These are phyloP conservation scores for Lophius americanus DNA, from an alignment of 2,797 vertebrate species.

Conservation along the genomic window DNA sequence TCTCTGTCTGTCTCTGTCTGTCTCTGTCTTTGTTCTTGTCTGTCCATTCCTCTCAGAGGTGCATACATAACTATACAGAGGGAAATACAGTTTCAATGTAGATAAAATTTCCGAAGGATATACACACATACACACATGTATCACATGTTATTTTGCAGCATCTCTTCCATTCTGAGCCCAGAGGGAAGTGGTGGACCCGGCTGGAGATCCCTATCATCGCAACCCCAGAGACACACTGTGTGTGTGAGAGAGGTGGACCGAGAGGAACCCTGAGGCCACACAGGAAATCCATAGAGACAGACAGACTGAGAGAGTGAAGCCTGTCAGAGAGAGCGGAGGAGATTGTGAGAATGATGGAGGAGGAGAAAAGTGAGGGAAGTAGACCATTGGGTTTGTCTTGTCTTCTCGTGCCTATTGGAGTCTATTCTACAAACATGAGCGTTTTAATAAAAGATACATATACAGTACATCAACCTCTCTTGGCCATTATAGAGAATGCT, in stretches of 20 bases:
- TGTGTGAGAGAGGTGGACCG: conserved; percentile 52
- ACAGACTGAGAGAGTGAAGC: conserved; percentile 80
- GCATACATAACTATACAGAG: conserved; percentile 10
- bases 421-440: not conserved
- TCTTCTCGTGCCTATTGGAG: conserved; percentile 4
- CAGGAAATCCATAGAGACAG: conserved; percentile 84
- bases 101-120: conserved; percentile 46
- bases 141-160: conserved; percentile 66
- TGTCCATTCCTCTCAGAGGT: conserved; percentile 21
- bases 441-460: too few species aligned
- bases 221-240: conserved; percentile 67
- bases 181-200: conserved; percentile 71
- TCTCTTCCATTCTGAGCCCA: conserved; percentile 73
- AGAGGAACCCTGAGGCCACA: conserved; percentile 77
- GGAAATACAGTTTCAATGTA: conserved; percentile 40
- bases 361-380: conserved; percentile 27
- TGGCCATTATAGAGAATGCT: not conserved
- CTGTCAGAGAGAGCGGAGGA: conserved; percentile 67
- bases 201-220: conserved; percentile 78
- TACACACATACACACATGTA: conserved; percentile 2
- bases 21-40: conserved; percentile 14
- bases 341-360: conserved; percentile 34
- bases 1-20: conserved; percentile 22
- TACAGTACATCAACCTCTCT: too few species aligned
- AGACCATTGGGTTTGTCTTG: conserved; percentile 31